These are phyloP conservation scores for Lagenorhynchus albirostris DNA, from an alignment of 2,113 vertebrate species.

Conservation along the genomic window DNA sequence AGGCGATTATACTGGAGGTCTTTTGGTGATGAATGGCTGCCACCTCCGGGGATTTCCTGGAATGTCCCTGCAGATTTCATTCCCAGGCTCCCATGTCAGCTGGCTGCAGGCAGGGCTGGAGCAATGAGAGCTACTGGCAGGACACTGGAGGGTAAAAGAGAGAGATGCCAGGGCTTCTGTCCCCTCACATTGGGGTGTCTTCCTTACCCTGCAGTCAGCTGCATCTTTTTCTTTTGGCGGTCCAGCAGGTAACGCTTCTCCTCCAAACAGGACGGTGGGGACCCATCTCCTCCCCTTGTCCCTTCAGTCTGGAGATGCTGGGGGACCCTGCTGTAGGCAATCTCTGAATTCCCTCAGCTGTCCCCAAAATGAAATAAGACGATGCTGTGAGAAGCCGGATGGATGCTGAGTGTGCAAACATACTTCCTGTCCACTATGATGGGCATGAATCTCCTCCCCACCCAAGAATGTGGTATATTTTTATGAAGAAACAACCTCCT, in stretches of 20 bases:
- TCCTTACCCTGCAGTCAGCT: background rate
- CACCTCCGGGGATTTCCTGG: background rate
- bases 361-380: background rate
- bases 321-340: accelerated
- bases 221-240: too few species aligned
- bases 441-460: accelerated
- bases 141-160: accelerated
- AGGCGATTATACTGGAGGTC: accelerated
- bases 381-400: accelerated
- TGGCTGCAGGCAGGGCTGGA: background rate
- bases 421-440: accelerated
- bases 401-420: background rate
- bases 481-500: background rate
- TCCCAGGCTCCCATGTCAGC: background rate
- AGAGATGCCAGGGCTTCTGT: too few species aligned
- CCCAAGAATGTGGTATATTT: background rate
- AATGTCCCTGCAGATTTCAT: background rate
- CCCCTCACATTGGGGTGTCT: accelerated
- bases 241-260: accelerated
- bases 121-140: background rate
- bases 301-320: background rate
- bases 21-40: background rate
- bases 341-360: background rate
- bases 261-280: background rate
- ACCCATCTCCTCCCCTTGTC: background rate